These are phyloP conservation scores for Gulo gulo DNA, from an alignment of 2,113 vertebrate genomes.

Conservation along the genomic window DNA sequence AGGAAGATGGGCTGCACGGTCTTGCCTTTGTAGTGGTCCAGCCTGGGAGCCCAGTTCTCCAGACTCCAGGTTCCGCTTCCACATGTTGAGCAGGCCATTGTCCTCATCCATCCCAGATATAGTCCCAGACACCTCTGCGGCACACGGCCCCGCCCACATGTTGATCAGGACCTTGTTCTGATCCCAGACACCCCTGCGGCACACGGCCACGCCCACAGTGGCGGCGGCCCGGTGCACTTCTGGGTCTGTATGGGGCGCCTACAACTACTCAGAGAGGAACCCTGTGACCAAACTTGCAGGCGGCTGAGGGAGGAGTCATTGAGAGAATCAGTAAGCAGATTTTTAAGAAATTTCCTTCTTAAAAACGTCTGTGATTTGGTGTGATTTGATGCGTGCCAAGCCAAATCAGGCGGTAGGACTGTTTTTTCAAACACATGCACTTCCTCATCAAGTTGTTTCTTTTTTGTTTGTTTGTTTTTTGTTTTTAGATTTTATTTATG, in stretches of 20 bases:
- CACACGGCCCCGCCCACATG: too few relatives aligned
- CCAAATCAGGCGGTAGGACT: not conserved
- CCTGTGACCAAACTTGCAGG: fast-evolving
- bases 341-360: not conserved
- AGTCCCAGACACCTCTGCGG: not conserved
- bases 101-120: conserved; percentile 83
- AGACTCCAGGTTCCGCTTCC: conserved; percentile 85
- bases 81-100: conserved; percentile 85
- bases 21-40: conserved; percentile 88
- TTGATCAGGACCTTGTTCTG: conserved; percentile 83
- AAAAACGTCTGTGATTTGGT: not conserved
- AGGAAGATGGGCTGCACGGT: conserved; percentile 92
- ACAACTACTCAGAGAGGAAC: not conserved
- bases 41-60: conserved; percentile 83
- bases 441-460: not conserved
- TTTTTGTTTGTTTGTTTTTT: too few relatives aligned
- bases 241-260: fast-evolving
- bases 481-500: too few relatives aligned
- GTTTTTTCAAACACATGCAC: not conserved
- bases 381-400: not conserved
- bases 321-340: not conserved
- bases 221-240: fast-evolving
- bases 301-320: not conserved
- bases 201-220: too few relatives aligned
- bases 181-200: not conserved